phyloP scores from a whole-genome alignment of 2,113 vertebrate genomes.

The Periophthalmus modestus region DNA sequence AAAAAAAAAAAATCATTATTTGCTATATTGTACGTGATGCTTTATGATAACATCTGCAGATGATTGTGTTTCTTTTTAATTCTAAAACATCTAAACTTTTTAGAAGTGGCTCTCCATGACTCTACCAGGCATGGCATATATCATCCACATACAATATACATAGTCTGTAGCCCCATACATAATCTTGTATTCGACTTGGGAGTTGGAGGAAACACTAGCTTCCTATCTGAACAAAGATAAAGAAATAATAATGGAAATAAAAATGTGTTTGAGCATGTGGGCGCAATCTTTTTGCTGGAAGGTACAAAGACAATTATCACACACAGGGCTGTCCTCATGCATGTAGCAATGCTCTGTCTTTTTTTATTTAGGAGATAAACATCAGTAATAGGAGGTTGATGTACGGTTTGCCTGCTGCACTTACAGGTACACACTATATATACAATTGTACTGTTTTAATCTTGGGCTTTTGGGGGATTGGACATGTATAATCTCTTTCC shows the following conservation, averaged over 20 bases:
- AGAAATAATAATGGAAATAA: constrained; percentile 70
- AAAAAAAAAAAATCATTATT: not conserved
- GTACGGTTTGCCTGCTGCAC: constrained; percentile 42
- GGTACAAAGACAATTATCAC: constrained; percentile 63
- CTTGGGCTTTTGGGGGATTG: constrained; percentile 43
- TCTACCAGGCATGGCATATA: not conserved
- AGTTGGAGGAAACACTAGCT: constrained; percentile 29
- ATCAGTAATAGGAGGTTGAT: constrained; percentile 72
- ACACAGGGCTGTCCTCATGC: constrained; percentile 59
- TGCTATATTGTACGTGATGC: not conserved
- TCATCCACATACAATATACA: constrained; percentile 3
- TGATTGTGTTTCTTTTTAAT: not conserved
- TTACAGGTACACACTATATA: constrained; percentile 53
- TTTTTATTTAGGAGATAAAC: constrained; percentile 74
- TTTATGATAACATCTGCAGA: not conserved
- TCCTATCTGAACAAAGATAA: constrained; percentile 58
- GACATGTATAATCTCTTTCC: constrained; percentile 54
- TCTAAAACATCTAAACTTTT: not conserved
- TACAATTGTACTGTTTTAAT: constrained; percentile 44
- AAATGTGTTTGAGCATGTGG: constrained; percentile 50
- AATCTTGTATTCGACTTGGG: constrained; percentile 25
- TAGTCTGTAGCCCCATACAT: not conserved
- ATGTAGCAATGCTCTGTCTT: constrained; percentile 63
- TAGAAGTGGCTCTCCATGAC: constrained; percentile 4
- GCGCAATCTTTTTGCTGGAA: constrained; percentile 59